These are phyloP conservation scores for Platycnemis pennipes DNA, from an alignment of 2,888 invertebrate species.

Conservation along the genomic window DNA sequence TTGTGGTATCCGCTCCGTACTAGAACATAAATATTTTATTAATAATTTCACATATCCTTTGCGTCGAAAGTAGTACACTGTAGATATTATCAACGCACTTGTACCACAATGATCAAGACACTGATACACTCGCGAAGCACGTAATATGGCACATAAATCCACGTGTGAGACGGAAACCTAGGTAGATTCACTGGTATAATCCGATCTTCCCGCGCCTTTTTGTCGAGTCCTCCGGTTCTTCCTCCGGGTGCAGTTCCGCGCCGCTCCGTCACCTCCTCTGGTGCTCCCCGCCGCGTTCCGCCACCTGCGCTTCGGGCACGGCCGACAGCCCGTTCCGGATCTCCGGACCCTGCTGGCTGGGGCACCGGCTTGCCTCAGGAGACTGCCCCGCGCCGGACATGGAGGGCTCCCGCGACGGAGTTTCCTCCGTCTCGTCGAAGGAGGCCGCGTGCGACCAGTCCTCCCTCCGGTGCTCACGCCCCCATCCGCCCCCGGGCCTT, in stretches of 20 bases:
- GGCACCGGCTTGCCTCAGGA: neutral
- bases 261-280: slow-evolving; percentile 29
- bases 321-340: neutral
- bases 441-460: slow-evolving; percentile 23
- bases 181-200: neutral
- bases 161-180: too few species aligned
- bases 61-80: neutral
- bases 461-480: neutral
- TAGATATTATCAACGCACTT: neutral
- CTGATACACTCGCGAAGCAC: neutral
- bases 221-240: neutral
- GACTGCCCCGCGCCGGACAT: slow-evolving; percentile 2
- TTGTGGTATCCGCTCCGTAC: too few species aligned
- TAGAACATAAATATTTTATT: too few species aligned
- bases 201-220: neutral
- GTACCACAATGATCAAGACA: too few species aligned
- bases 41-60: neutral
- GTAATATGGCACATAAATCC: neutral
- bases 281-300: neutral
- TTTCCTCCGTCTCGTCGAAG: slow-evolving; percentile 31
- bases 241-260: neutral
- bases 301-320: neutral
- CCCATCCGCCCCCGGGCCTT: neutral
- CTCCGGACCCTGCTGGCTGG: neutral
- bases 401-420: neutral